Conservation (phyloP, 1,140 invertebrate genomes). For the Pantala flavescens region DNA sequence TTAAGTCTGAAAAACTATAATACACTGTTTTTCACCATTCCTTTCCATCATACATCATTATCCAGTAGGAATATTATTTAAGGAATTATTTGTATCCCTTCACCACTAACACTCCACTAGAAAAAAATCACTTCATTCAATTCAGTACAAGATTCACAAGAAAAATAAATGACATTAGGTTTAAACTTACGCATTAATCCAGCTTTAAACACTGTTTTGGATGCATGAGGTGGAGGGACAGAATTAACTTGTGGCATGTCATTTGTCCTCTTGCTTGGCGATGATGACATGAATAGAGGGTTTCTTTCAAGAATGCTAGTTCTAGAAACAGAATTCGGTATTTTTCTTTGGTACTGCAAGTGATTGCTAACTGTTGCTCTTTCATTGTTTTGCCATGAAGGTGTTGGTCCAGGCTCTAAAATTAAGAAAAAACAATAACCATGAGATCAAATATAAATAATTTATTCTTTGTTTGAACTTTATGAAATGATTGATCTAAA, state of each 20-base stretch:
- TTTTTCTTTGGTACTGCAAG: slow-evolving; percentile 18
- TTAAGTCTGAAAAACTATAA: too few relatives aligned
- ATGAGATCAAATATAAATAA: background rate
- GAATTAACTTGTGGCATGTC: slow-evolving; percentile 17
- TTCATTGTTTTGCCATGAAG: slow-evolving; percentile 26
- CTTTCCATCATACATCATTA: too few relatives aligned
- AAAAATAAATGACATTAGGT: too few relatives aligned
- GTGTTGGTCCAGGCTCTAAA: slow-evolving; percentile 29
- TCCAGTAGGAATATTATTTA: too few relatives aligned
- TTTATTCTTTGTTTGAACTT: too few relatives aligned
- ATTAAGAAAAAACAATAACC: slow-evolving; percentile 12
- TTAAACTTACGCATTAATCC: background rate
- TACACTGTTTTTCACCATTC: too few relatives aligned
- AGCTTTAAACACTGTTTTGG: slow-evolving; percentile 9
- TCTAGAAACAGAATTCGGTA: slow-evolving; percentile 31
- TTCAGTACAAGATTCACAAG: too few relatives aligned
- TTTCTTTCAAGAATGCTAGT: slow-evolving; percentile 25
- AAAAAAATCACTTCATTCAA: too few relatives aligned
- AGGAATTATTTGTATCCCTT: too few relatives aligned
- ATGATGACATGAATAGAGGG: slow-evolving; percentile 31
- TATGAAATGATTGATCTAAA: too few relatives aligned
- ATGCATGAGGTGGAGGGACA: background rate
- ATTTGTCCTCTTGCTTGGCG: slow-evolving; percentile 29
- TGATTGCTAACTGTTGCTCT: background rate
- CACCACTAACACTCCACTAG: too few relatives aligned